phyloP scores from a whole-genome alignment of 2,797 vertebrate genomes.

The Argya squamiceps region DNA sequence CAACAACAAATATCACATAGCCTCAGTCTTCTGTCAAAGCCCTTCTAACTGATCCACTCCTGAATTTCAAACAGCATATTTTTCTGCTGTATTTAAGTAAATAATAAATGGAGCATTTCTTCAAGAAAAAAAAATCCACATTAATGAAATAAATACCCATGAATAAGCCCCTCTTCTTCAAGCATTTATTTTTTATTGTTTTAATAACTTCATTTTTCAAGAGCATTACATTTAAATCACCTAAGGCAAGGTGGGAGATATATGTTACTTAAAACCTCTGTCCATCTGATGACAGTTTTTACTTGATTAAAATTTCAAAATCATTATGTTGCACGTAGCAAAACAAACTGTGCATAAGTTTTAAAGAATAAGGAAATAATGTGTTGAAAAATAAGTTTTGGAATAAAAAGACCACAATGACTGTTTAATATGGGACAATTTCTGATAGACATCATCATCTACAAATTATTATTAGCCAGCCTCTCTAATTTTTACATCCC shows the following conservation, averaged over 20 bases:
- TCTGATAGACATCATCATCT: neutral
- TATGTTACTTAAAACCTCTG: neutral
- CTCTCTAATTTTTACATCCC: neutral
- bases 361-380: neutral
- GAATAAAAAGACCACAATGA: neutral
- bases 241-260: neutral
- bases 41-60: conserved; percentile 6
- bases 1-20: conserved; percentile 64
- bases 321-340: neutral
- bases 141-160: neutral
- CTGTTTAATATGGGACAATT: neutral
- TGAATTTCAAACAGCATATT: neutral
- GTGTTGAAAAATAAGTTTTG: neutral
- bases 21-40: conserved; percentile 13
- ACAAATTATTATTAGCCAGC: neutral
- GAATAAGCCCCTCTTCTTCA: neutral
- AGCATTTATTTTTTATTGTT: neutral
- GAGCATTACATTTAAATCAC: neutral
- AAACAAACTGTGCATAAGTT: neutral
- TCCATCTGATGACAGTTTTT: neutral
- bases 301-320: neutral
- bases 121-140: neutral
- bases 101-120: neutral
- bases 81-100: neutral
- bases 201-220: neutral